A percentile compares a stretch with the other conserved stretches of the same genome.
phyloP scores from a whole-genome alignment of 2,888 invertebrate species.

The Netelia virgata region DNA sequence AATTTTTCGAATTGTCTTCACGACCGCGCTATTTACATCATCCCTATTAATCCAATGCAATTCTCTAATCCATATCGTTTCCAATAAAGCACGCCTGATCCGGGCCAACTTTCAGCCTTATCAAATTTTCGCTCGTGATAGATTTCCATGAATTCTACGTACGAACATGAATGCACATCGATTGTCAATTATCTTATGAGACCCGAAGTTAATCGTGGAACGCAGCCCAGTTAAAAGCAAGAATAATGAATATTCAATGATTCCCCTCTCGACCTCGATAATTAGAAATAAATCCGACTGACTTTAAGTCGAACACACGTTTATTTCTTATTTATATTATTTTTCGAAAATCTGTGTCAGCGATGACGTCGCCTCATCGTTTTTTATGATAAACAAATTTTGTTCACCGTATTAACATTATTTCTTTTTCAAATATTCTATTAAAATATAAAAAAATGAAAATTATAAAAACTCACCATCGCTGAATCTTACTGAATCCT shows the following conservation, averaged over 20 bases:
- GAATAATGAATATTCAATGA: slow-evolving; percentile 40
- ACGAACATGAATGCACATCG: background rate
- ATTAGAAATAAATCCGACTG: slow-evolving; percentile 35
- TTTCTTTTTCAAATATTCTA: background rate
- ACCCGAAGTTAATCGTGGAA: slow-evolving; percentile 33
- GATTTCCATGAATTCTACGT: slow-evolving; percentile 10
- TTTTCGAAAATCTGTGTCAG: background rate
- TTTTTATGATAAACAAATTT: background rate
- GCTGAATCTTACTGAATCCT: slow-evolving; percentile 6
- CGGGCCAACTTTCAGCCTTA: background rate
- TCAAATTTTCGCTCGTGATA: background rate
- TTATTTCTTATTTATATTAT: background rate
- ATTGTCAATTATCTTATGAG: slow-evolving; percentile 42
- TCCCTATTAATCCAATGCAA: no score
- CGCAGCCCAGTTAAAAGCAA: slow-evolving; percentile 12
- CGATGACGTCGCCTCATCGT: background rate
- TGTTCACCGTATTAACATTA: background rate
- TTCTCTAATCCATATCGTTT: no score
- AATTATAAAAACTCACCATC: slow-evolving; percentile 72
- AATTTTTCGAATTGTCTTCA: background rate
- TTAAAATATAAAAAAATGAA: background rate
- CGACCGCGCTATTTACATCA: no score
- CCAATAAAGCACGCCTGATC: background rate
- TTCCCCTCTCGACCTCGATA: slow-evolving; percentile 47
- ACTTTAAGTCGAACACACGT: slow-evolving; percentile 8